Evolutionary conservation across 2,888 invertebrate species (phyloP).

Genomic region (Diarsia brunnea): DNA sequence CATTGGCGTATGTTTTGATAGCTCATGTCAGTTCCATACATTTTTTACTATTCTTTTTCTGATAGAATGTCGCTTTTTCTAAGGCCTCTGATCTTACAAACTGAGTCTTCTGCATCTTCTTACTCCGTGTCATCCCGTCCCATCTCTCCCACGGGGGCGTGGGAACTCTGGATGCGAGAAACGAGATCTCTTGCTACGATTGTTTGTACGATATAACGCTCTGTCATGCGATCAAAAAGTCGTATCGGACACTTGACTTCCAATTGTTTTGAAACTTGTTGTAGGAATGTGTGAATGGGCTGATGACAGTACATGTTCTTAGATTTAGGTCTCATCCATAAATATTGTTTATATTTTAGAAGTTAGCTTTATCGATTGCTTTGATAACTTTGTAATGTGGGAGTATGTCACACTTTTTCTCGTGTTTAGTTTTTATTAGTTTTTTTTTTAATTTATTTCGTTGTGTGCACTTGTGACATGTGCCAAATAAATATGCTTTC

Average conservation of each 20-base stretch:
- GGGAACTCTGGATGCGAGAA: conserved; percentile 67
- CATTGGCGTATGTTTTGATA: not conserved
- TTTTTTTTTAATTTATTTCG: too few species aligned
- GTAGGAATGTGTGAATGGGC: conserved; percentile 53
- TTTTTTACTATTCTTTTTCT: not conserved
- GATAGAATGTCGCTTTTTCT: not conserved
- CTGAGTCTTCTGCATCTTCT: conserved; percentile 13
- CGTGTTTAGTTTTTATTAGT: too few species aligned
- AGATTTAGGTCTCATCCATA: conserved; percentile 23
- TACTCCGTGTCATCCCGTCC: conserved; percentile 52
- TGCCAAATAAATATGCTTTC: too few species aligned
- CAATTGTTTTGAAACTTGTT: conserved; percentile 58
- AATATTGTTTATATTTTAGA: not conserved
- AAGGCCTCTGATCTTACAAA: not conserved
- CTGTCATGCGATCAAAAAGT: conserved; percentile 65
- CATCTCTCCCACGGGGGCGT: conserved; percentile 73
- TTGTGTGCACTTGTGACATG: too few species aligned
- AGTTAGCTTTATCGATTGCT: not conserved
- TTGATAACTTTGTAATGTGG: not conserved
- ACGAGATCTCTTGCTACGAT: conserved; percentile 67
- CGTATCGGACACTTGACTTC: conserved; percentile 54
- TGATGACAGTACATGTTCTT: conserved; percentile 43
- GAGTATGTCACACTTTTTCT: too few species aligned
- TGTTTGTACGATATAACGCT: conserved; percentile 67
- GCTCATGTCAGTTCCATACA: not conserved